phyloP scores from a whole-genome alignment of 1,140 invertebrate species.

The Charaxes varanes region DNA sequence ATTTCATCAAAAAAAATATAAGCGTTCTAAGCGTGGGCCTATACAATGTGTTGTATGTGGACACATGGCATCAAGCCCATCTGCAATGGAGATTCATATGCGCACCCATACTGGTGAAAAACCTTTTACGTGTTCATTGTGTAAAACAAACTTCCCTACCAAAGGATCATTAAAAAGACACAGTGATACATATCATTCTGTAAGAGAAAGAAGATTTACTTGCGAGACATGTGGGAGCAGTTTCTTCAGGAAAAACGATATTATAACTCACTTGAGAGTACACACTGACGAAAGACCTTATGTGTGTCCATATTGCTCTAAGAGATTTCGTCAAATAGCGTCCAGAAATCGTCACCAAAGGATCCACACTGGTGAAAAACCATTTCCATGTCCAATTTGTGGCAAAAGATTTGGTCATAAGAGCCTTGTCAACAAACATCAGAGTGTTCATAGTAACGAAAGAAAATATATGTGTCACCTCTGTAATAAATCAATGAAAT shows the following conservation, averaged over 20 bases:
- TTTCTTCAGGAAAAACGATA: constrained; percentile 62
- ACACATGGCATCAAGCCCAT: constrained; percentile 34
- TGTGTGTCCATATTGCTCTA: constrained; percentile 74
- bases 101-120: constrained; percentile 85
- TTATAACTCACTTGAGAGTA: constrained; percentile 56
- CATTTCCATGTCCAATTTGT: constrained; percentile 55
- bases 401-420: constrained; percentile 55
- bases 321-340: constrained; percentile 47
- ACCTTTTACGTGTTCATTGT: constrained; percentile 84
- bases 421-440: constrained; percentile 67
- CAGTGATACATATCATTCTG: constrained; percentile 60
- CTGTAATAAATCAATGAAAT: constrained; percentile 56
- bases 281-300: constrained; percentile 67
- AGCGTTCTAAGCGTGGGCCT: constrained; percentile 25
- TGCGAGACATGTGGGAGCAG: constrained; percentile 65
- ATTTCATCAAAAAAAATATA: constrained; percentile 20
- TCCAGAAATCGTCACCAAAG: constrained; percentile 54
- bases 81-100: constrained; percentile 83
- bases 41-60: constrained; percentile 48
- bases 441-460: constrained; percentile 56
- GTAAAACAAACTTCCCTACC: constrained; percentile 67
- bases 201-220: constrained; percentile 53
- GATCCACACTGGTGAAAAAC: constrained; percentile 56
- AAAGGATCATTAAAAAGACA: constrained; percentile 73
- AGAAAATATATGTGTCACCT: constrained; percentile 48